Evolutionary conservation across 1,140 invertebrate species (phyloP).

Genomic region (Dendroctonus valens): DNA sequence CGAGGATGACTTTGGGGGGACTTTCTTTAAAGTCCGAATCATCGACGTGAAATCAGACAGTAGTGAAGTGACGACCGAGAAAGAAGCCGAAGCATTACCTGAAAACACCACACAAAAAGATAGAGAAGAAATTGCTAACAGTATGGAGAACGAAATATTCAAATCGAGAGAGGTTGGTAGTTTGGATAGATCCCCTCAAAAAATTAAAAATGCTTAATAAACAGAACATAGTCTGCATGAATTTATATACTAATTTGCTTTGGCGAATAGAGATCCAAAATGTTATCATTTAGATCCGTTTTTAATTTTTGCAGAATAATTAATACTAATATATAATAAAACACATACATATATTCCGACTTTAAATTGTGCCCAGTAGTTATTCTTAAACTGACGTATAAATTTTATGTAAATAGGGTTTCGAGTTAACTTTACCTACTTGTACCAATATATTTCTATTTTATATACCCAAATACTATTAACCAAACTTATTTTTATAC

Average conservation of each 20-base stretch:
- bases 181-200: conserved; percentile 38
- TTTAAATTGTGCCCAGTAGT: too few species aligned
- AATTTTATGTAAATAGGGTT: too few species aligned
- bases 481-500: too few species aligned
- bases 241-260: neutral
- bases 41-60: conserved; percentile 56
- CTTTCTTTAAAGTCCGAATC: conserved; percentile 54
- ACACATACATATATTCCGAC: too few species aligned
- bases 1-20: conserved; percentile 49
- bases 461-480: too few species aligned
- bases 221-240: too few species aligned
- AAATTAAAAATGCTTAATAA: conserved; percentile 32
- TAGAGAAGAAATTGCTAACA: conserved; percentile 41
- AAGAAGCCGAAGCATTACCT: conserved; percentile 33
- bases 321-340: too few species aligned
- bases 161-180: conserved; percentile 47
- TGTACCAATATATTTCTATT: too few species aligned
- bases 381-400: too few species aligned
- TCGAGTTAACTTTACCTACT: too few species aligned
- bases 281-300: too few species aligned
- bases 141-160: conserved; percentile 44
- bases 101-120: conserved; percentile 26
- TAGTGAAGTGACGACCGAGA: conserved; percentile 43
- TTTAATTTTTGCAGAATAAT: too few species aligned
- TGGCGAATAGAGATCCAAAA: neutral